Base-by-base conservation (phyloP, 2,113 vertebrate genomes). In the Sakesphorus luctuosus region DNA sequence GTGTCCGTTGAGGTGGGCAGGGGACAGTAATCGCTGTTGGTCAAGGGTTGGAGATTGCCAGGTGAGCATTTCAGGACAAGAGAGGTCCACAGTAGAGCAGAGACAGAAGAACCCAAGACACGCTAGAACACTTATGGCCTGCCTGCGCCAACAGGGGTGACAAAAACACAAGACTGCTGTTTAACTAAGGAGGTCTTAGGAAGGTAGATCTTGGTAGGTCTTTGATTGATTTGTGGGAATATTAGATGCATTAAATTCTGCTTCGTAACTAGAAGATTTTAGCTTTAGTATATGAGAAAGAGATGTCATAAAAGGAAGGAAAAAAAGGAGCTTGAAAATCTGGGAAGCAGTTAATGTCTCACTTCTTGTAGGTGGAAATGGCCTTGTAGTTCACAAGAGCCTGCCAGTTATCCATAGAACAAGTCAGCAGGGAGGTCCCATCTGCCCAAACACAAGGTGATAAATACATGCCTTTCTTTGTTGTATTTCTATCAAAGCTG, bases 391-490 rank as follows among this genome's bases (percentile, higher is more conserved):
- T 83, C 35, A 83, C 26, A 29, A 65, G 29, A 83, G 26, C 47
- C 20, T 13, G 6, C 2, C 38, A 67, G 36, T 4, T 33, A 67
- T 36, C 28, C 31, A 38, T 1, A 24, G 24, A 73, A 86, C 2
- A 3, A 47, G 20, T 56, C 59, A 61, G 16, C 24, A 59, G 0
- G 2, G 35, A 62, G 17, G 40, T 31, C 3, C 47, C 7, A 7
- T 29, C 29, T 36, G 25, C n/a, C 28, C 14, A 80, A 86, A 73
- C 0, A 1, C 0, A 0, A 52, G 20, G 20, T 35, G 7, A n/a
- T 12, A 75, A 78, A 76, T 13, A 52, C 0, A 0, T 58, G 43
- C 4, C 31, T 53, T 28, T 72, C 21, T 24, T 59, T 29, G 20
- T 13, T 38, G 11, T 59, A n/a, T n/a, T 87, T 88, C 52, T 73